Conservation (phyloP, 2,888 invertebrate genomes). For the Tetragnatha montana region DNA sequence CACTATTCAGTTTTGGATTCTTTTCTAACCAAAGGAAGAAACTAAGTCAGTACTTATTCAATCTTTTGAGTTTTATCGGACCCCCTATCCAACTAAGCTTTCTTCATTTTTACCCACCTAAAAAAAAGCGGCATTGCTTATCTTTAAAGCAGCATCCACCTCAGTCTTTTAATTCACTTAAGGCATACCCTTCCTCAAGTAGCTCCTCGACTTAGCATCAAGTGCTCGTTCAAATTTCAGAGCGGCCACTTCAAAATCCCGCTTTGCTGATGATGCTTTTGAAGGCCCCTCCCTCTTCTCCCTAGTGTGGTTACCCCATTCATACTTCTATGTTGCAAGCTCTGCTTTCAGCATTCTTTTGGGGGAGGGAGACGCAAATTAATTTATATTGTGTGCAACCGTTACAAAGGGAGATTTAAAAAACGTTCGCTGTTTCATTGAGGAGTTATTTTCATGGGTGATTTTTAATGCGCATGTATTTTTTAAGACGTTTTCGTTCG, state of each 20-base stretch:
- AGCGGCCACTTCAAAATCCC: conserved; percentile 13
- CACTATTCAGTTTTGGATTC: too few species aligned
- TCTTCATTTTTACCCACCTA: not conserved
- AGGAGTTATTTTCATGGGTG: not conserved
- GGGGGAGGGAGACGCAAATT: conserved; percentile 5
- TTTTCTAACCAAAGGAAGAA: too few species aligned
- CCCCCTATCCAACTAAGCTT: not conserved
- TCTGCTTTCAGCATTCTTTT: not conserved
- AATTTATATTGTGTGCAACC: not conserved
- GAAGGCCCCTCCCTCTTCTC: not conserved
- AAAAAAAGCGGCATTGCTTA: conserved; percentile 12
- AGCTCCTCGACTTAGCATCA: not conserved
- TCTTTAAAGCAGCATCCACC: not conserved
- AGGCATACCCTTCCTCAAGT: not conserved
- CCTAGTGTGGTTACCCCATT: not conserved
- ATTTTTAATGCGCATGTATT: conserved; percentile 1
- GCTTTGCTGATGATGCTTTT: conserved; percentile 2
- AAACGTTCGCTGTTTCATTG: not conserved
- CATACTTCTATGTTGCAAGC: not conserved
- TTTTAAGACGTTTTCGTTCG: not conserved
- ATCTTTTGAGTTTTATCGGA: too few species aligned
- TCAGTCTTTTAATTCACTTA: conserved; percentile 19
- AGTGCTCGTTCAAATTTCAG: conserved; percentile 22
- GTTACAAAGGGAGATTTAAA: not conserved
- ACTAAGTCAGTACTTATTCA: too few species aligned